Percentiles rank a stretch among this genome's conserved stretches.
Evolutionary conservation across 2,113 vertebrate species (phyloP).

Genomic region (Falco punctatus): DNA sequence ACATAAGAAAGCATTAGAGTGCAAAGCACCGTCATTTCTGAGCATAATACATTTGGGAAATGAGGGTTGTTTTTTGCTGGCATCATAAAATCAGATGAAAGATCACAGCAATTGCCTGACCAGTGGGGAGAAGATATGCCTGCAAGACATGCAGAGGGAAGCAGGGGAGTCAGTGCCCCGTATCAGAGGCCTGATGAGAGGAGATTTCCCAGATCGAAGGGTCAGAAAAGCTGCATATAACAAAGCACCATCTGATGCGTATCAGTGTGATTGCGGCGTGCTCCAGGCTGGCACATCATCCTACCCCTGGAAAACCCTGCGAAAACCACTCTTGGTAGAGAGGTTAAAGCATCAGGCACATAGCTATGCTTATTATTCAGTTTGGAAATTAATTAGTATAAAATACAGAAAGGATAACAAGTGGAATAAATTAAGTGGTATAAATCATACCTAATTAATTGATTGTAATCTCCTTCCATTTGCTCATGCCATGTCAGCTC

Average conservation of each 20-base stretch:
- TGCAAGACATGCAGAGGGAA: not conserved
- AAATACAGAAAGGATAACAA: not conserved
- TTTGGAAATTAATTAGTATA: not conserved
- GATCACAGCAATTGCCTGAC: not conserved
- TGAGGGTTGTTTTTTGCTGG: not conserved
- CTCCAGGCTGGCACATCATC: not conserved
- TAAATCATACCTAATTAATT: not conserved
- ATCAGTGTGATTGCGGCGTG: rapidly evolving
- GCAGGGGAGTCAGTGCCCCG: not conserved
- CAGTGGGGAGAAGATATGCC: not conserved
- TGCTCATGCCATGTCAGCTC: not conserved
- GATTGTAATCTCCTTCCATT: not conserved
- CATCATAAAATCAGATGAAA: not conserved
- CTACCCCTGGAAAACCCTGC: not conserved
- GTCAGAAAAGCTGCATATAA: not conserved
- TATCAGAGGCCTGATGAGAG: not conserved
- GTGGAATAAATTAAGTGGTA: not conserved
- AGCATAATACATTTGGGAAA: not conserved
- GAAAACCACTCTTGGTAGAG: not conserved
- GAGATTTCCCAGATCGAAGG: not conserved
- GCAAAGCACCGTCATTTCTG: not conserved
- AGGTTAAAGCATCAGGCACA: not conserved
- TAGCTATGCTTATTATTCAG: not conserved
- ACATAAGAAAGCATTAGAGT: not conserved
- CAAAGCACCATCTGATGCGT: not conserved